Evolutionary conservation across 2,797 vertebrate genomes (phyloP), one percentile per base, ranked within the genome.

Genomic region (Mallotus villosus): DNA sequence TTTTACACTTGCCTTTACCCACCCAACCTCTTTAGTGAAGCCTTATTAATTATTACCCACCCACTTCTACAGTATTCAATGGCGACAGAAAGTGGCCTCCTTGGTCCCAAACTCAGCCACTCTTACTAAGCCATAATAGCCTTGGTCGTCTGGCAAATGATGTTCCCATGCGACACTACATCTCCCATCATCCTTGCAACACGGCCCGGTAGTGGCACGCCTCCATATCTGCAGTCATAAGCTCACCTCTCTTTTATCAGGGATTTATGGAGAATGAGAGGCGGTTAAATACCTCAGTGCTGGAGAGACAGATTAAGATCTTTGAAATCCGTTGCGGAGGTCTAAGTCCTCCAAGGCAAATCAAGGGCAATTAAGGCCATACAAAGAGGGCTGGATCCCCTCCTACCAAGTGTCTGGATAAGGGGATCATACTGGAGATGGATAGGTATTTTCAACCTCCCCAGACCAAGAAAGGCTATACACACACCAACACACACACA

Each of bases 31-130:
- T 73, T 46, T 74, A 58, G 55, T 76, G 29, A 80, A 77, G 72
- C 49, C 63, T 72, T 78, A 74, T 81, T 77, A 79, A 86, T 85
- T 87, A 85, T 25, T 17, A 46, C 37, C 37, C 59, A 70, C 17
- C 72, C 72, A 81, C 81, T 83, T 76, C 58, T 81, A 77, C 22
- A n/a, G n/a, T 19, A 57, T 75, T 79, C 75, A 22, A 73, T 9
- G 6, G 63, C 71, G 74, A 41, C 9, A 41, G 37, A 12, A 81
- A 84, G 82, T 76, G 70, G 46, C 61, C 34, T 60, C 67, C 63
- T 70, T 17, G 61, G 68, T 81, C 73, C 66, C 59, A 58, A 63
- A 84, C 74, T 83, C 79, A 46, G 32, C 27, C 8, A 12, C 22
- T 58, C 59, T 16, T 25, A n/a, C 29, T 22, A 79, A 34, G 37